Evolutionary conservation across 2,797 vertebrate species (phyloP).

Genomic region (Acrossocheilus fasciatus): DNA sequence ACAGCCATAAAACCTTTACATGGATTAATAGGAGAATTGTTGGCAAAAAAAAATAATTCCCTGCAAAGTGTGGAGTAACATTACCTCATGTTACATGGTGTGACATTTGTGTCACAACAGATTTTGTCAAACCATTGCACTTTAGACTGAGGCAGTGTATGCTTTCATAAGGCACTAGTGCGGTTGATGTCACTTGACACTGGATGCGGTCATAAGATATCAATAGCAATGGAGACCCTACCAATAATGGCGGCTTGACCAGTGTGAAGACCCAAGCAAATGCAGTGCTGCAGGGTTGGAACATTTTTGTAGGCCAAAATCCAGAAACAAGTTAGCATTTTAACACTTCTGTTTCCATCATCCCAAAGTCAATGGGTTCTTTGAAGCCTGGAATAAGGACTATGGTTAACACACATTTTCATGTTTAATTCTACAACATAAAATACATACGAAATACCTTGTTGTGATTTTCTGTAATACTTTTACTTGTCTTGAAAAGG

Average conservation of each 20-base stretch:
- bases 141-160: conserved; percentile 27
- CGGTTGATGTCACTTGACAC: conserved; percentile 44
- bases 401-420: no score
- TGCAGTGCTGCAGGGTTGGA: neutral
- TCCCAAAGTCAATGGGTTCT: neutral
- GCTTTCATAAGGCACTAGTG: conserved; percentile 29
- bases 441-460: no score
- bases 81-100: conserved; percentile 30
- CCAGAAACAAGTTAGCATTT: neutral
- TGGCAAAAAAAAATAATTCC: neutral
- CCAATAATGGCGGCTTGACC: neutral
- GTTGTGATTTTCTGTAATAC: no score
- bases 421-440: no score
- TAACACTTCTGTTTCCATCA: neutral
- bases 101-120: conserved; percentile 43
- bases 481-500: no score
- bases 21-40: neutral
- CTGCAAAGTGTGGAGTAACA: conserved; percentile 29
- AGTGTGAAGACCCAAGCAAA: neutral
- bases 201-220: conserved; percentile 32
- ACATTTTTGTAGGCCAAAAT: neutral
- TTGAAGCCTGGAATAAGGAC: neutral
- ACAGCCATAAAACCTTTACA: neutral
- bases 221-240: conserved; percentile 19
- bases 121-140: conserved; percentile 34